Percentiles rank a stretch among this genome's conserved stretches.
phyloP scores from a whole-genome alignment of 1,140 invertebrate species.

The Diachasmimorpha longicaudata region DNA sequence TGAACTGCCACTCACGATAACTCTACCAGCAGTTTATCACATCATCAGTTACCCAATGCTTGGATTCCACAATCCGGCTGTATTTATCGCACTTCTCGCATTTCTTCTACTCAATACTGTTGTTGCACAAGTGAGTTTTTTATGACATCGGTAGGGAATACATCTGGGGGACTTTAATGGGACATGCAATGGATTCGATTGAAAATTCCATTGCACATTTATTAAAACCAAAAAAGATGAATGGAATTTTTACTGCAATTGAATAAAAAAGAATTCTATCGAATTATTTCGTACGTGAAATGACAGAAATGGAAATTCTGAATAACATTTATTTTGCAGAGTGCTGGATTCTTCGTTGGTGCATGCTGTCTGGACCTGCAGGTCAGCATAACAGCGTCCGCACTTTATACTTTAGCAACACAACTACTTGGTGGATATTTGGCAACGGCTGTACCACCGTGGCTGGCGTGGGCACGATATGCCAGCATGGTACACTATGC shows the following conservation, averaged over 20 bases:
- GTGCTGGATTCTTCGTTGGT: conserved; percentile 84
- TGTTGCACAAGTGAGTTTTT: conserved; percentile 71
- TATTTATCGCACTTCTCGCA: conserved; percentile 75
- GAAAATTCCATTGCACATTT: too few relatives aligned
- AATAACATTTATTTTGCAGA: conserved; percentile 59
- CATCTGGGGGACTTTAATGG: too few relatives aligned
- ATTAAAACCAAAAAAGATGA: too few relatives aligned
- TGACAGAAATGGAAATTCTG: too few relatives aligned
- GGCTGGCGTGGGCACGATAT: conserved; percentile 82
- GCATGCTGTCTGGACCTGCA: conserved; percentile 82
- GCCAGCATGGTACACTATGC: conserved; percentile 84
- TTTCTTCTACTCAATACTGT: conserved; percentile 80
- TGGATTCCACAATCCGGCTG: conserved; percentile 67
- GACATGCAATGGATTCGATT: too few relatives aligned
- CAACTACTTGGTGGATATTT: conserved; percentile 85
- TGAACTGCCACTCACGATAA: conserved; percentile 79
- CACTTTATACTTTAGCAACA: conserved; percentile 79
- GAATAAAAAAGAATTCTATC: too few relatives aligned
- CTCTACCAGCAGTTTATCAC: conserved; percentile 80
- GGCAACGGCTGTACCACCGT: conserved; percentile 77
- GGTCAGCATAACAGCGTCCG: conserved; percentile 80
- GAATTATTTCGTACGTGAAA: too few relatives aligned
- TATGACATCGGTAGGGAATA: background rate
- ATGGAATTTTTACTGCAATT: too few relatives aligned
- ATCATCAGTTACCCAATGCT: conserved; percentile 82